Evolutionary conservation across 2,797 vertebrate genomes (phyloP).

Genomic region (Heteromormyrus szaboi): DNA sequence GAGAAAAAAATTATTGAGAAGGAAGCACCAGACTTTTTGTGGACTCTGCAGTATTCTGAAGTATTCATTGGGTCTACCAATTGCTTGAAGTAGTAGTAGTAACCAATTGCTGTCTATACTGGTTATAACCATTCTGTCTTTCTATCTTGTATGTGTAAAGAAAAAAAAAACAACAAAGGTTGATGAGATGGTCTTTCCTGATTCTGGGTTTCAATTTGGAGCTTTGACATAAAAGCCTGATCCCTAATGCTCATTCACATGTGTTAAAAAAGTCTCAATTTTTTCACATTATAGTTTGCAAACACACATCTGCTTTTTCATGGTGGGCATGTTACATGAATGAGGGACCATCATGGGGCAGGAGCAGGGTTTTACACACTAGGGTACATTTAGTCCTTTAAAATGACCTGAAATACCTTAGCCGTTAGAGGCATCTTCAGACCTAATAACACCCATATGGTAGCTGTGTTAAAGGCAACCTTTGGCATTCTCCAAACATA

Average conservation of each 20-base stretch:
- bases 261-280: background rate
- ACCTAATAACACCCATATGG: background rate
- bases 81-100: background rate
- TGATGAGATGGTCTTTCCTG: background rate
- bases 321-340: background rate
- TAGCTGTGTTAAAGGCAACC: background rate
- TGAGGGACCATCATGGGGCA: background rate
- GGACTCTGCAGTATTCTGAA: background rate
- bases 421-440: background rate
- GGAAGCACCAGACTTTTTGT: background rate
- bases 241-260: background rate
- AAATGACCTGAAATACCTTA: background rate
- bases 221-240: background rate
- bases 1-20: background rate
- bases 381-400: background rate
- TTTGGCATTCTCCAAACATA: background rate
- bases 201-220: background rate
- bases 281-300: background rate
- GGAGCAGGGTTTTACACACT: background rate
- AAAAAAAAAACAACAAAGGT: background rate
- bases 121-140: background rate
- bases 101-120: background rate
- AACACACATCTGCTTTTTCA: background rate
- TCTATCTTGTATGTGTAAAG: background rate
- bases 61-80: background rate